Conservation (phyloP, 92 coral and sea anemone species). For the Parazoanthus atlanticus region DNA sequence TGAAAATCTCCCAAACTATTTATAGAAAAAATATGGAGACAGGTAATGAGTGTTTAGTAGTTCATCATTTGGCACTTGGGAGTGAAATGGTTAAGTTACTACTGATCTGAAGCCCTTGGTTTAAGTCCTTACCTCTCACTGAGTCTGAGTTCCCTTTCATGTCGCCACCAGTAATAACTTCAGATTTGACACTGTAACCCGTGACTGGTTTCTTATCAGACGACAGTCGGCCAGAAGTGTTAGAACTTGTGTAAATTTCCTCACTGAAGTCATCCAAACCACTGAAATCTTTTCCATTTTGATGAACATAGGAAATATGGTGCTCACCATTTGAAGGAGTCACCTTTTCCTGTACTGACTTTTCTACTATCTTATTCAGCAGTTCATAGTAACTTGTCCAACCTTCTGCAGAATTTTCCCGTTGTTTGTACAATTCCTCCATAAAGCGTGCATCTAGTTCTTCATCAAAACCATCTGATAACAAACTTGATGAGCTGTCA, state of each 20-base stretch:
- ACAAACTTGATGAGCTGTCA: neutral
- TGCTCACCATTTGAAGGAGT: conserved; percentile 14
- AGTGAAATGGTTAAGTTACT: too few relatives aligned
- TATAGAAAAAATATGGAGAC: too few relatives aligned
- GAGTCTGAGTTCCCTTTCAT: neutral
- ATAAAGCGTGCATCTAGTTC: conserved; percentile 63
- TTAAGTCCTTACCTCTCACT: neutral
- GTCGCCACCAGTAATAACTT: neutral
- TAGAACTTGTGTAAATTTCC: neutral
- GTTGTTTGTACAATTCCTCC: conserved; percentile 64
- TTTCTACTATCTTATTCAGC: conserved; percentile 39
- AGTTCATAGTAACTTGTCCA: conserved; percentile 77
- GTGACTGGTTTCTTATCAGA: neutral
- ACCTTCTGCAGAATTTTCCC: conserved; percentile 66
- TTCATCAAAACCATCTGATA: conserved; percentile 19
- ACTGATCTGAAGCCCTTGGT: neutral
- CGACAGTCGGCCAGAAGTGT: neutral
- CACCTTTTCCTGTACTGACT: neutral
- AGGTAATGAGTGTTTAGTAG: too few relatives aligned
- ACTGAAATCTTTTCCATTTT: conserved; percentile 13
- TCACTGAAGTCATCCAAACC: conserved; percentile 32
- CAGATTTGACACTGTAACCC: conserved; percentile 13
- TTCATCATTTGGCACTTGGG: too few relatives aligned
- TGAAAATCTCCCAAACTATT: neutral
- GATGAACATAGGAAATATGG: conserved; percentile 25